Base-by-base conservation (phyloP, 2,888 invertebrate species). In the Melanostoma scalare region DNA sequence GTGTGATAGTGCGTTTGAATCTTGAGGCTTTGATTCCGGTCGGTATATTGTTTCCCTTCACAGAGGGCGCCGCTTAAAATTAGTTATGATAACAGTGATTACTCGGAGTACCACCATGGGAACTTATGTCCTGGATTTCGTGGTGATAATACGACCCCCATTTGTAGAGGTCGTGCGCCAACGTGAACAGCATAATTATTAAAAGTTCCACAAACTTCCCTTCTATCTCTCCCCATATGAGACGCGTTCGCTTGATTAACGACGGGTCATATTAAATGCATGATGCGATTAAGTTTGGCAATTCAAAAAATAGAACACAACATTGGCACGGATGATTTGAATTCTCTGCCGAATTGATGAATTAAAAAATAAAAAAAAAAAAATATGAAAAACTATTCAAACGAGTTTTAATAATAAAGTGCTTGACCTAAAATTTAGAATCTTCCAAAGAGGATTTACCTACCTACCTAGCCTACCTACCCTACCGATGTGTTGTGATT, bases 81-180 rank as follows among this genome's bases (percentile, higher is more conserved):
- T 56, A 55, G 63, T 68, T 63, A 82, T 58, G 68, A 65, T 77
- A 53, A 77, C 53, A 68, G 63, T 82, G 67, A 73, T 68, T 58
- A 53, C 8, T 20, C 31, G 58, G 65, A 55, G 42, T 60, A 42
- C 35, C 58, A 36, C 48, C 53, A 61, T 74, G 73, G 48, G 69
- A 73, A 74, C 78, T 63, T 82, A 68, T 69, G 36, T 58, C 42
- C 40, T 53, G 69, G 73, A 73, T 77, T 78, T 69, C 56, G 35
- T 50, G 48, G 61, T 53, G 60, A 69, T 67, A 36, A 53, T 71
- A 50, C 36, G 30, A 35, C 36, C 52, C 35, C 36, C 20, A 52
- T 6, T 36, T 61, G n/a, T 6, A 55, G 42, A 44, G 33, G 5
- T 58, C 35, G 65, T 75, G 69, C 35, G 38, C 1, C 2, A 52